Conservation (phyloP, 2,113 vertebrate genomes). For the Oryzias melastigma region DNA sequence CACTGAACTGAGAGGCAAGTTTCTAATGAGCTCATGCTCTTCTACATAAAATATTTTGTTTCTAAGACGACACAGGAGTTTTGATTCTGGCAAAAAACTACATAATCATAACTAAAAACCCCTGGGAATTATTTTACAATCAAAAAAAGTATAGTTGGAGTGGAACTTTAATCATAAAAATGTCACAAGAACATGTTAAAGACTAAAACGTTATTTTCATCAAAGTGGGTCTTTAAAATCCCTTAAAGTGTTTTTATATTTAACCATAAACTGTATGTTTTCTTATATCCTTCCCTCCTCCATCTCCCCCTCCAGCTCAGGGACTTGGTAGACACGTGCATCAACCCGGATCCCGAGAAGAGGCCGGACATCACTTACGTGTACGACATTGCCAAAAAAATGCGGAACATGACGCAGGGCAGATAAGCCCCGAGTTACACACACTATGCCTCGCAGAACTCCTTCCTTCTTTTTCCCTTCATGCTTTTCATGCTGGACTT, state of each 20-base stretch:
- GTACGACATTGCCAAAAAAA: constrained; percentile 91
- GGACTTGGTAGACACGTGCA: constrained; percentile 96
- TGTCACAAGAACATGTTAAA: too few relatives aligned
- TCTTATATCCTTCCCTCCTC: constrained; percentile 5
- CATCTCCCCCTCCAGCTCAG: constrained; percentile 79
- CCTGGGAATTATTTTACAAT: too few relatives aligned
- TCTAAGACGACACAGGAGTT: too few relatives aligned
- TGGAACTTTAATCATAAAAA: too few relatives aligned
- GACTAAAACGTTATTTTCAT: neutral
- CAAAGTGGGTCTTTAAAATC: too few relatives aligned
- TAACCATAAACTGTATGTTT: constrained; percentile 25
- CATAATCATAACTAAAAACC: too few relatives aligned
- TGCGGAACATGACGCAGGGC: constrained; percentile 86
- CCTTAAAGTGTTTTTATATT: too few relatives aligned
- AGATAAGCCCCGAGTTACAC: constrained; percentile 74
- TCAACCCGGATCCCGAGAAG: constrained; percentile 98
- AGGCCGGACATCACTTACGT: constrained; percentile 95
- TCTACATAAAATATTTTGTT: too few relatives aligned
- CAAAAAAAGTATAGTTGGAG: too few relatives aligned
- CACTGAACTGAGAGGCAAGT: too few relatives aligned
- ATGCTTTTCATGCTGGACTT: constrained; percentile 56
- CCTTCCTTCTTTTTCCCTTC: constrained; percentile 12
- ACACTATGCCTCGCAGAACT: constrained; percentile 37
- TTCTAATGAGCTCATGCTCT: too few relatives aligned
- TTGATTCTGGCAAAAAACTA: too few relatives aligned